Evolutionary conservation across 2,797 vertebrate genomes (phyloP).

Genomic region (Bryconaethiops microstoma): DNA sequence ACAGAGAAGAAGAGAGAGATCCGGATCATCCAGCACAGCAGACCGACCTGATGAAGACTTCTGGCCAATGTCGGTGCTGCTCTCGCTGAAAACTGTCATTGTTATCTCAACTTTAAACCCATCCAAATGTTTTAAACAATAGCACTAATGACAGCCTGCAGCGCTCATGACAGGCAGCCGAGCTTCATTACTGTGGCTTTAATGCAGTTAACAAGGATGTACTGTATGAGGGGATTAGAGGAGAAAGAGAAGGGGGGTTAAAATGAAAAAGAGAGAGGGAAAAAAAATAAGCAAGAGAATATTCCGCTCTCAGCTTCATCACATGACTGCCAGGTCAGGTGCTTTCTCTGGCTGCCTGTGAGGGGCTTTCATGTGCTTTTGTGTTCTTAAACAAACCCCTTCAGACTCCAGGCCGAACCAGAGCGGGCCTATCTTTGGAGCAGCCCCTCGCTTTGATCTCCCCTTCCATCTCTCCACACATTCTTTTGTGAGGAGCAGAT

Average conservation of each 20-base stretch:
- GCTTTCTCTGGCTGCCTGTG: constrained; percentile 64
- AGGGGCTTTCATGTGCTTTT: constrained; percentile 74
- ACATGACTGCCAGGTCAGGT: constrained; percentile 50
- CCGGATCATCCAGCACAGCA: not conserved
- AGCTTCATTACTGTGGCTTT: constrained; percentile 23
- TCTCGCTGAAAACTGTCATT: constrained; percentile 13
- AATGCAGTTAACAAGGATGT: constrained; percentile 38
- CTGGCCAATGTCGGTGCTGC: constrained; percentile 10
- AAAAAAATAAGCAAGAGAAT: constrained; percentile 31
- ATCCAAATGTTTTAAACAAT: constrained; percentile 28
- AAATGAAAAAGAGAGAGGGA: not conserved
- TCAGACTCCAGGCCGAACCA: constrained; percentile 51
- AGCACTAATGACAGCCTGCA: constrained; percentile 22
- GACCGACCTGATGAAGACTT: constrained; percentile 5
- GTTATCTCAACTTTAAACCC: constrained; percentile 29
- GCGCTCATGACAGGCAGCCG: constrained; percentile 9
- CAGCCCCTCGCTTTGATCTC: constrained; percentile 73
- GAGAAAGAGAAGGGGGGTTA: constrained; percentile 9
- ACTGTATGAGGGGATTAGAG: constrained; percentile 17
- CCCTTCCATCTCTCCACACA: constrained; percentile 68
- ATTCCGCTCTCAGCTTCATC: not conserved
- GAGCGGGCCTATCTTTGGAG: constrained; percentile 73
- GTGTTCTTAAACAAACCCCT: constrained; percentile 72
- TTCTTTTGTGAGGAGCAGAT: constrained; percentile 62
- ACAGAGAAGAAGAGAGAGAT: not conserved